Base-by-base conservation (phyloP, 2,797 vertebrate genomes). In the Myotis findleyi region DNA sequence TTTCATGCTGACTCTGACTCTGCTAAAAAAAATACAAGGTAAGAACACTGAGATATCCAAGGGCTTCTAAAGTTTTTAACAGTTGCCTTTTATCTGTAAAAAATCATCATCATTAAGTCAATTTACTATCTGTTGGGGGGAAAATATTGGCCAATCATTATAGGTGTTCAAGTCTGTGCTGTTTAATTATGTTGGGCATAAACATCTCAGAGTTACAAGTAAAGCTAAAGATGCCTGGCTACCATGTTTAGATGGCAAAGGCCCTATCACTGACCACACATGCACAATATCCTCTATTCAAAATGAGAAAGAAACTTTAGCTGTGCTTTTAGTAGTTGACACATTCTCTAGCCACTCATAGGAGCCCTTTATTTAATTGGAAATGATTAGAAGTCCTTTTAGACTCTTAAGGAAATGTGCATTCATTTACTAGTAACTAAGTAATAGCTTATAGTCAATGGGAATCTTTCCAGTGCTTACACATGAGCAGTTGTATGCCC, bases 301-400 rank as follows among this genome's bases (percentile, higher is more conserved):
- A 47, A 81, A 38, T 1, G 16, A 73, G 38, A 68, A 69, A 6
- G 85, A 84, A 89, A 84, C 14, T 25, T 57, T 7, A 44, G 33
- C 82, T 41, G 10, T 38, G n/a, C n/a, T 72, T 18, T 38, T 13
- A 51, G 23, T 30, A 13, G 30, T 13, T 12, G 12, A 7, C 55
- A 59, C 14, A 6, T 10, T 79, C 38, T 71, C 25, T 11, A 53
- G 4, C 57, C 10, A 25, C 38, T 47, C 59, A 11, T 1, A 49
- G 8, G 62, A 33, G 20, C 16, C 3, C 21, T 27, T 20, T 62
- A 62, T 84, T 68, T 53, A 62, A 30, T 20, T 69, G 69, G 49
- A 92, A 82, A 47, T 36, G 44, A 85, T 53, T 44, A 41, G 38
- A 92, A 94, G 77, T 79, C 41, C 55, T 82, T 38, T 8, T 13